Evolutionary conservation across 2,888 invertebrate species (phyloP).

Genomic region (Scaptomyza tumidula): DNA sequence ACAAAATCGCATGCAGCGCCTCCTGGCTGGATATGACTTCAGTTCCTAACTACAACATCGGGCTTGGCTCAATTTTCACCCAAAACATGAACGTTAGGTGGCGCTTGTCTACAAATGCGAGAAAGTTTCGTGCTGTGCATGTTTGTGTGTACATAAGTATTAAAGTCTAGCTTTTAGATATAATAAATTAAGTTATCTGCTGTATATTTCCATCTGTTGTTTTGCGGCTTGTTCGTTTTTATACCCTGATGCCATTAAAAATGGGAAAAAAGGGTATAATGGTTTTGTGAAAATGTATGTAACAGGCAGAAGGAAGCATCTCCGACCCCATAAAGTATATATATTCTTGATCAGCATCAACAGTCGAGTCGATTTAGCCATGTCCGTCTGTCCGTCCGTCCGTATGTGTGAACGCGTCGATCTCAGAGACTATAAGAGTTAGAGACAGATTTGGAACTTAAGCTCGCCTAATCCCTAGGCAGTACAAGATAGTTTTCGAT

Average conservation of each 20-base stretch:
- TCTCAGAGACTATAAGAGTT: no score
- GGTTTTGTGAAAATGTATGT: no score
- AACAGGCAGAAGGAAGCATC: no score
- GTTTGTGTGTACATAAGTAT: slow-evolving; percentile 2
- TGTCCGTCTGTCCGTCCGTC: no score
- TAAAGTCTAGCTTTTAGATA: not conserved
- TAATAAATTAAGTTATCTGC: slow-evolving; percentile 48
- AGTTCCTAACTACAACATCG: slow-evolving; percentile 12
- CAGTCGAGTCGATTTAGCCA: no score
- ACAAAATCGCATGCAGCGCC: slow-evolving; percentile 47
- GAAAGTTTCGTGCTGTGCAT: slow-evolving; percentile 39
- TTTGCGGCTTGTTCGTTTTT: not conserved
- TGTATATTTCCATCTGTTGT: not conserved
- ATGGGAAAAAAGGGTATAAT: no score
- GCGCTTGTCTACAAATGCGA: slow-evolving; percentile 60
- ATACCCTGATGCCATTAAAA: no score
- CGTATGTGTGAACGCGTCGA: not conserved
- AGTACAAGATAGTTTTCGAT: no score
- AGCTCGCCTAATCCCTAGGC: no score
- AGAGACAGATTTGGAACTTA: no score
- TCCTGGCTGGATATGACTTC: slow-evolving; percentile 52
- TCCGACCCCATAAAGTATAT: no score
- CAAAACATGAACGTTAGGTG: slow-evolving; percentile 56
- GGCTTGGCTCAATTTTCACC: slow-evolving; percentile 11
- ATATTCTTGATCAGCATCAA: no score